Percentiles rank a stretch among this genome's conserved stretches.
Conservation (phyloP, 2,797 vertebrate genomes). For the Phrynocephalus guinanensis region DNA sequence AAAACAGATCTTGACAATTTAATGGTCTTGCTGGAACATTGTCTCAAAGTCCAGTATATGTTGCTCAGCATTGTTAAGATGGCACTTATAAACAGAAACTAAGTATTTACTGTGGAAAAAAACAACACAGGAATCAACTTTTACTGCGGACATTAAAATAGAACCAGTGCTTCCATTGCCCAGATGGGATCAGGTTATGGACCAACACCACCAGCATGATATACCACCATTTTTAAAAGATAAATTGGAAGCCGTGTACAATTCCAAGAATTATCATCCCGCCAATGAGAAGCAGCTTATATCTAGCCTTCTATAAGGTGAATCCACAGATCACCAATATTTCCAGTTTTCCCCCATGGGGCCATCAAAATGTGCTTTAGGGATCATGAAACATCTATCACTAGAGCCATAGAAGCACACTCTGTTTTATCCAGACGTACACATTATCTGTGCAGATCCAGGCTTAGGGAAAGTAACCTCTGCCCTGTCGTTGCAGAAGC, state of each 20-base stretch:
- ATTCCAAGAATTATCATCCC: neutral
- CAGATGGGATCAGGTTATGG: neutral
- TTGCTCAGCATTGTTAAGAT: slow-evolving; percentile 9
- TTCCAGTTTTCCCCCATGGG: neutral
- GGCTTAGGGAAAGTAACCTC: neutral
- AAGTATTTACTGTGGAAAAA: neutral
- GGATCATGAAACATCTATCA: neutral
- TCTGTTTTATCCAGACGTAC: neutral
- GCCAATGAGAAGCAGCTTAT: neutral
- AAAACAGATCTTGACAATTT: slow-evolving; percentile 19
- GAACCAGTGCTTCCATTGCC: slow-evolving; percentile 18
- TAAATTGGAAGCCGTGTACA: neutral
- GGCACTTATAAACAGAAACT: slow-evolving; percentile 14
- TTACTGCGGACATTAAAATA: slow-evolving; percentile 21
- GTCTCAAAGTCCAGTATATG: slow-evolving; percentile 43
- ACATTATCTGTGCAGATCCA: neutral
- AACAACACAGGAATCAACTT: slow-evolving; percentile 33
- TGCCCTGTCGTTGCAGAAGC: no score
- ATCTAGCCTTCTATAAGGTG: neutral
- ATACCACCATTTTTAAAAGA: neutral
- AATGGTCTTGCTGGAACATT: slow-evolving; percentile 45
- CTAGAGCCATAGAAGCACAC: neutral
- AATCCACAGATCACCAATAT: neutral
- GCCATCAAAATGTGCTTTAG: neutral
- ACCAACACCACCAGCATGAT: neutral